A percentile compares a stretch with the other conserved stretches of the same genome.
Conservation (phyloP, 2,888 invertebrate species). For the Gastracanthus pulcherrimus region DNA sequence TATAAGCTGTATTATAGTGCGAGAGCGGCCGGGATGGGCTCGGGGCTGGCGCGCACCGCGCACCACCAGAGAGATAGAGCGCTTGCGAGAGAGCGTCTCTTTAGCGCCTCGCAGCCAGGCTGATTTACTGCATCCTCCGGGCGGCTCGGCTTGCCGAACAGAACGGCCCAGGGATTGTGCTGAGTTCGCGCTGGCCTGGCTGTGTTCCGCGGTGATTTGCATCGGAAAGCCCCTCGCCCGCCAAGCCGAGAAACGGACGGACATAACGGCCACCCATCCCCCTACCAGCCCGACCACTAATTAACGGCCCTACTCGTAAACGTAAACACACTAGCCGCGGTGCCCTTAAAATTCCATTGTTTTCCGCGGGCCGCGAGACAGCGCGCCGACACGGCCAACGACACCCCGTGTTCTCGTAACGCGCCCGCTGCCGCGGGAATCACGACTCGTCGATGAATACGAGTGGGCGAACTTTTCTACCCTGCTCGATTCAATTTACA, state of each 20-base stretch:
- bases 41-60: not conserved
- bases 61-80: not conserved
- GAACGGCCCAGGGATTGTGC: constrained; percentile 61
- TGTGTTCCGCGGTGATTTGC: constrained; percentile 68
- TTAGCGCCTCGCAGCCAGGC: constrained; percentile 18
- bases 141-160: constrained; percentile 7
- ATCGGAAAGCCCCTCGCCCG: constrained; percentile 60
- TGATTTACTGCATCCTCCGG: constrained; percentile 25
- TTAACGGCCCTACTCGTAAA: constrained; percentile 56
- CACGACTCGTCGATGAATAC: no score
- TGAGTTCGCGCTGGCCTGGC: constrained; percentile 67
- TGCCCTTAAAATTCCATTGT: constrained; percentile 22
- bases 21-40: no score
- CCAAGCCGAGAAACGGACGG: constrained; percentile 55
- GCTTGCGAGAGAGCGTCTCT: constrained; percentile 29
- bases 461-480: no score
- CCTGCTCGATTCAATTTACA: no score
- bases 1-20: no score
- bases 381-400: no score
- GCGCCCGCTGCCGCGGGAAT: no score
- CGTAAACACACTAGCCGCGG: not conserved
- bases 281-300: constrained; percentile 15
- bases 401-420: no score
- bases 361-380: no score
- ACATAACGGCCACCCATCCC: constrained; percentile 65